These are phyloP conservation scores for Lycopodina hypogea DNA, from an alignment of 37 sponge, comb jelly and placozoan species.

Conservation along the genomic window DNA sequence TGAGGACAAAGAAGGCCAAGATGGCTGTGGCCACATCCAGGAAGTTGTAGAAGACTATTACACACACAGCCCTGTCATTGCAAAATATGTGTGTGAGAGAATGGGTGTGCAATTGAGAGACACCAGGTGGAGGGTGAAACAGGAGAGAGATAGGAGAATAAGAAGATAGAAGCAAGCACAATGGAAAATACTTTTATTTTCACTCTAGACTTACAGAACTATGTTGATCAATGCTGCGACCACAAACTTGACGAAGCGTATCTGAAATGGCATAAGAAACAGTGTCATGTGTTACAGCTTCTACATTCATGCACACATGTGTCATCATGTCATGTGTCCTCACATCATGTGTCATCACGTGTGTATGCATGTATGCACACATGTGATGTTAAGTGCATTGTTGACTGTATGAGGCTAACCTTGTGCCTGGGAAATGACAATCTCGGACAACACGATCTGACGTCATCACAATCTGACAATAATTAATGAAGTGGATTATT, in stretches of 20 bases:
- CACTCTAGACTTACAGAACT: conserved; percentile 16
- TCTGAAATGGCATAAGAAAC: conserved; percentile 9
- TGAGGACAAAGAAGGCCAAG: conserved; percentile 58
- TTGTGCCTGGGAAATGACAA: background rate
- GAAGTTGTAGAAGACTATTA: background rate
- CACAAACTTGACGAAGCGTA: conserved; percentile 24
- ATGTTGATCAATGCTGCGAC: conserved; percentile 1
- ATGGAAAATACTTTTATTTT: no score
- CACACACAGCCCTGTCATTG: conserved; percentile 25
- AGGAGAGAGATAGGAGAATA: no score
- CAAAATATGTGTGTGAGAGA: background rate
- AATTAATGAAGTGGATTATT: no score
- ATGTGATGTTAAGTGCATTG: background rate
- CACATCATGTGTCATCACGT: no score
- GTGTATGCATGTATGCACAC: background rate
- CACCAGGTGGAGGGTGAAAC: background rate
- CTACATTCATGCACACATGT: no score
- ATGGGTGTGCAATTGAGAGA: no score
- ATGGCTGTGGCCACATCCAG: conserved; percentile 37
- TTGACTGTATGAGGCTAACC: background rate
- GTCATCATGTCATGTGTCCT: no score
- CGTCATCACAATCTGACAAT: no score
- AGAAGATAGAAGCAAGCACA: no score
- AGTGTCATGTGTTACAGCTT: no score
- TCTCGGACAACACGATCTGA: no score